Evolutionary conservation across 1,140 invertebrate genomes (phyloP).

Genomic region (Euschistus heros): DNA sequence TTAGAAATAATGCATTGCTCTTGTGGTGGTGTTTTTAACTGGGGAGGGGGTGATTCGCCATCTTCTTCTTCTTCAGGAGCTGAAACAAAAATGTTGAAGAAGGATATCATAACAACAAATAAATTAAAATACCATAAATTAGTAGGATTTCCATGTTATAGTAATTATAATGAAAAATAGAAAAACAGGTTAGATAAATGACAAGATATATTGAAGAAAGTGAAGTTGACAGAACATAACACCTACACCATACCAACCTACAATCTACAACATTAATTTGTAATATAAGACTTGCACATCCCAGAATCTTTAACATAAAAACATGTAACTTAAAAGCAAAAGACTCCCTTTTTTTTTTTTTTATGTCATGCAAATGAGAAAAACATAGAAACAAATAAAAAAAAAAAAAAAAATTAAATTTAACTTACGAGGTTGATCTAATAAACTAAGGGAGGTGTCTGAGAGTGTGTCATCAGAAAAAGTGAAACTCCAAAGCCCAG

Average conservation of each 20-base stretch:
- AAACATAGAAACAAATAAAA: neutral
- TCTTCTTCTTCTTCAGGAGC: slow-evolving; percentile 23
- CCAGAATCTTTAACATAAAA: neutral
- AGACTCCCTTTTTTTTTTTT: slow-evolving; percentile 1
- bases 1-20: slow-evolving; percentile 25
- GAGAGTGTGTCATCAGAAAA: slow-evolving; percentile 37
- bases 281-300: too few relatives aligned
- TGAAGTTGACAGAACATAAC: neutral
- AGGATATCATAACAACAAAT: neutral
- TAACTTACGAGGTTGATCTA: slow-evolving; percentile 26
- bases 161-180: neutral
- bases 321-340: neutral
- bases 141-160: neutral
- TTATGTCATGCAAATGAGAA: slow-evolving; percentile 9
- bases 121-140: neutral
- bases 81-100: slow-evolving; percentile 6
- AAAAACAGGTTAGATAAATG: too few relatives aligned
- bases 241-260: neutral
- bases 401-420: slow-evolving; percentile 6
- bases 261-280: too few relatives aligned
- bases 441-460: slow-evolving; percentile 38
- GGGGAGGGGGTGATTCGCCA: neutral
- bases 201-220: too few relatives aligned
- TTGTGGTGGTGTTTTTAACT: slow-evolving; percentile 17
- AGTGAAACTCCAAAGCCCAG: slow-evolving; percentile 40